Evolutionary conservation across 2,888 invertebrate genomes (phyloP).

Genomic region (Unio pictorum): DNA sequence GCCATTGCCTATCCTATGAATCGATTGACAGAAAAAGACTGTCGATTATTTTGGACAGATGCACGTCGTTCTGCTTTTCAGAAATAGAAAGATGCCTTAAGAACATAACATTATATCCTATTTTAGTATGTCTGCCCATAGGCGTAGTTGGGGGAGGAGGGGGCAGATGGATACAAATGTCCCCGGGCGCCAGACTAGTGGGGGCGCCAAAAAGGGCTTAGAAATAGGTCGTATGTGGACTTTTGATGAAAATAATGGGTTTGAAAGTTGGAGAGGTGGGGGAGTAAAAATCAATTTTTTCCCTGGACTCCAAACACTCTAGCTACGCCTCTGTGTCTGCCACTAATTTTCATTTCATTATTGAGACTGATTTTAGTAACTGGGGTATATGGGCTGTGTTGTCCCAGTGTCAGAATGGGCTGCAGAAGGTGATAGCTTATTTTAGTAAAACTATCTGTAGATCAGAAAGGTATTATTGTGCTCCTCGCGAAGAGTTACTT

Average conservation of each 20-base stretch:
- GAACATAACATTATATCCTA: neutral
- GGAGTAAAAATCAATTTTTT: no score
- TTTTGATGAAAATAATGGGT: no score
- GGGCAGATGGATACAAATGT: no score
- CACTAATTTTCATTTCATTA: neutral
- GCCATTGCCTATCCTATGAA: slow-evolving; percentile 2
- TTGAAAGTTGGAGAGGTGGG: no score
- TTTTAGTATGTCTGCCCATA: neutral
- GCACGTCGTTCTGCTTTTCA: slow-evolving; percentile 6
- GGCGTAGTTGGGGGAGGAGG: no score
- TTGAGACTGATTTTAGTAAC: slow-evolving; percentile 7
- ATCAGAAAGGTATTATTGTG: neutral
- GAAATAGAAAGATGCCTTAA: neutral
- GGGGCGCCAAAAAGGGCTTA: no score
- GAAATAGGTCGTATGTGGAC: no score
- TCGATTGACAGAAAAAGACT: slow-evolving; percentile 2
- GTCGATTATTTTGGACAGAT: neutral
- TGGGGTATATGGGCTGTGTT: slow-evolving; percentile 8
- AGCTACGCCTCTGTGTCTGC: neutral
- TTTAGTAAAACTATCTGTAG: slow-evolving; percentile 8
- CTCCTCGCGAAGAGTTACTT: neutral
- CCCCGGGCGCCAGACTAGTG: no score
- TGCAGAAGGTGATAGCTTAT: slow-evolving; percentile 10
- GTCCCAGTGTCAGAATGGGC: slow-evolving; percentile 8
- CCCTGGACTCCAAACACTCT: no score